phyloP scores from a whole-genome alignment of 2,113 vertebrate genomes.

The Todiramphus saurophagus region DNA sequence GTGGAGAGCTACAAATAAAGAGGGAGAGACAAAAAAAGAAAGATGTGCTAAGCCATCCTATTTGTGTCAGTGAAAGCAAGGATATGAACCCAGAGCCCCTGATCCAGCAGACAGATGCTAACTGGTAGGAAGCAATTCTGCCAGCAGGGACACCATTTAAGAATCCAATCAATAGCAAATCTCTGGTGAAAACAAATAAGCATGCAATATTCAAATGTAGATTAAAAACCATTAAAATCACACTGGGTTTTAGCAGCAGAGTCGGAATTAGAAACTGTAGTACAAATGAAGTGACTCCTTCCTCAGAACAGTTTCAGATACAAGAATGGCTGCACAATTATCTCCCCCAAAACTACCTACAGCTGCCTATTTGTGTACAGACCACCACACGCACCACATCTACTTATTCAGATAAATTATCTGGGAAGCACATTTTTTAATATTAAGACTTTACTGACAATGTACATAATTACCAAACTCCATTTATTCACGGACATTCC shows the following conservation, averaged over 20 bases:
- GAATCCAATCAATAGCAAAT: slow-evolving; percentile 49
- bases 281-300: background rate
- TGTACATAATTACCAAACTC: background rate
- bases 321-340: background rate
- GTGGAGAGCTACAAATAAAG: slow-evolving; percentile 51
- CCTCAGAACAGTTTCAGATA: background rate
- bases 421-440: background rate
- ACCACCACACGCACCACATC: background rate
- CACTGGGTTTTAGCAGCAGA: background rate
- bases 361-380: background rate
- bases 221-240: slow-evolving; percentile 58
- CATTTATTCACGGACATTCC: background rate
- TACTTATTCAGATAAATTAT: background rate
- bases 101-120: slow-evolving; percentile 48
- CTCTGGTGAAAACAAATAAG: slow-evolving; percentile 57
- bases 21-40: slow-evolving; percentile 37
- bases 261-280: background rate
- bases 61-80: slow-evolving; percentile 39
- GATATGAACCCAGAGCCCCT: slow-evolving; percentile 20
- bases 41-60: slow-evolving; percentile 49
- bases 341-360: background rate
- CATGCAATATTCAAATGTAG: slow-evolving; percentile 26
- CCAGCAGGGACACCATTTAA: slow-evolving; percentile 47
- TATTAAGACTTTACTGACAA: background rate
- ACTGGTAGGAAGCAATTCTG: slow-evolving; percentile 36